Evolutionary conservation across 2,888 invertebrate genomes (phyloP).

Genomic region (Drosophila ezoana): DNA sequence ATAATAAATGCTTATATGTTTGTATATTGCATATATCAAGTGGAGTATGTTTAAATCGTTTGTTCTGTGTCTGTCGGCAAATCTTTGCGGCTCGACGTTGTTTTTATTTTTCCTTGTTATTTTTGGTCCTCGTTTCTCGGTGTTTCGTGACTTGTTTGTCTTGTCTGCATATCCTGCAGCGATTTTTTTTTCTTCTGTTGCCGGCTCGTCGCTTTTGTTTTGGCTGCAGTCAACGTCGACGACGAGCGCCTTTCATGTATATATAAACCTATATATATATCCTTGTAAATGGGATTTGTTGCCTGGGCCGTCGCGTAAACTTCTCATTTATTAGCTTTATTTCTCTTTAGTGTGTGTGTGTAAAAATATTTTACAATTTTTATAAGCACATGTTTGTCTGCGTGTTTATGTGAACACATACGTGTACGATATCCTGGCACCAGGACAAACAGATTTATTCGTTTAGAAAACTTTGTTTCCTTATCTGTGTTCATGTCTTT

Average conservation of each 20-base stretch:
- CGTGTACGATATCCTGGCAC: slow-evolving; percentile 62
- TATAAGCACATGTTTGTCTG: slow-evolving; percentile 36
- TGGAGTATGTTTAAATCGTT: slow-evolving; percentile 43
- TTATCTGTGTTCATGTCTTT: slow-evolving; percentile 63
- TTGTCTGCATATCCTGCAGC: slow-evolving; percentile 81
- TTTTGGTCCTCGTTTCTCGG: slow-evolving; percentile 34
- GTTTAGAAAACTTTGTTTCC: slow-evolving; percentile 78
- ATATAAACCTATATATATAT: slow-evolving; percentile 27
- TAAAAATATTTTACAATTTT: slow-evolving; percentile 77
- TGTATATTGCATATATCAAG: slow-evolving; percentile 16
- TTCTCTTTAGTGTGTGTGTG: slow-evolving; percentile 11
- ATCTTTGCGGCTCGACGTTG: slow-evolving; percentile 70
- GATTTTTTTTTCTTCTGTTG: slow-evolving; percentile 42
- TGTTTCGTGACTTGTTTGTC: slow-evolving; percentile 76
- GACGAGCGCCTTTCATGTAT: slow-evolving; percentile 18
- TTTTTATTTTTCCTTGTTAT: slow-evolving; percentile 31
- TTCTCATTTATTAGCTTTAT: slow-evolving; percentile 76
- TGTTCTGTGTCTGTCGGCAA: slow-evolving; percentile 49
- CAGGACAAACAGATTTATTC: slow-evolving; percentile 77
- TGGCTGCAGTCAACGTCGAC: slow-evolving; percentile 45
- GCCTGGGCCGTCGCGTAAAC: slow-evolving; percentile 70
- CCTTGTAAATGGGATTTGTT: slow-evolving; percentile 74
- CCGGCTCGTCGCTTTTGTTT: slow-evolving; percentile 33
- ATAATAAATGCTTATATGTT: slow-evolving; percentile 8
- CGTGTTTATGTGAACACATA: slow-evolving; percentile 20